phyloP scores from a whole-genome alignment of 53 echinoderm and acorn worm species.

The Echinometra lucunter region DNA sequence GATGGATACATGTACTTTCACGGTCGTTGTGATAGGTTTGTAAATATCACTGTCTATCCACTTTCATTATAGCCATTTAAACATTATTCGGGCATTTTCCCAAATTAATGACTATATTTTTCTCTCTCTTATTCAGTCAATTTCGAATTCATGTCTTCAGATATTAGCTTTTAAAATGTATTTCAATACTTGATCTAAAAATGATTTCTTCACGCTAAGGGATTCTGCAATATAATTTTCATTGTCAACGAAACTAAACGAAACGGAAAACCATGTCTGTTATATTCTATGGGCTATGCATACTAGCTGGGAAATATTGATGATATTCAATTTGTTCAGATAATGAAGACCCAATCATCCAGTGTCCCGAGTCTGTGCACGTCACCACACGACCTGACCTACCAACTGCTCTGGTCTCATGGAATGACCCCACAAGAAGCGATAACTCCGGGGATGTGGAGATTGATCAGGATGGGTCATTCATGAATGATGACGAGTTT shows the following conservation, averaged over 20 bases:
- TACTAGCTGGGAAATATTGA: not conserved
- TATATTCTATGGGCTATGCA: too few species aligned
- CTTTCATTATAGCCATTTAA: not conserved
- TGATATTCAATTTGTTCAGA: not conserved
- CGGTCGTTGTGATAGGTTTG: conserved; percentile 8
- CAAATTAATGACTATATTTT: too few species aligned
- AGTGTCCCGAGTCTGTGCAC: conserved; percentile 1
- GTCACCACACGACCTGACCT: conserved; percentile 38
- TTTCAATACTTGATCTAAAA: too few species aligned
- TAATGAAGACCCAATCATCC: conserved; percentile 35
- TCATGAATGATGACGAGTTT: not conserved
- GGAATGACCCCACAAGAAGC: conserved; percentile 20
- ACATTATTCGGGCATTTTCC: too few species aligned
- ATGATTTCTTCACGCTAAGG: too few species aligned
- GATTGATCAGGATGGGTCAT: not conserved
- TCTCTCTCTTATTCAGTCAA: too few species aligned
- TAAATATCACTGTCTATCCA: not conserved
- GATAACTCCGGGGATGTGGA: conserved; percentile 15
- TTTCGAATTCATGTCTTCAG: too few species aligned
- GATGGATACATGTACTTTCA: not conserved
- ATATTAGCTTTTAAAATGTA: too few species aligned
- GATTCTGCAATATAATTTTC: too few species aligned
- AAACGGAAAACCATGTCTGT: too few species aligned
- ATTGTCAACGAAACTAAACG: too few species aligned
- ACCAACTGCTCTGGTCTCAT: conserved; percentile 2